Conservation (phyloP, 2,888 invertebrate genomes). For the Parelbella ahira region DNA sequence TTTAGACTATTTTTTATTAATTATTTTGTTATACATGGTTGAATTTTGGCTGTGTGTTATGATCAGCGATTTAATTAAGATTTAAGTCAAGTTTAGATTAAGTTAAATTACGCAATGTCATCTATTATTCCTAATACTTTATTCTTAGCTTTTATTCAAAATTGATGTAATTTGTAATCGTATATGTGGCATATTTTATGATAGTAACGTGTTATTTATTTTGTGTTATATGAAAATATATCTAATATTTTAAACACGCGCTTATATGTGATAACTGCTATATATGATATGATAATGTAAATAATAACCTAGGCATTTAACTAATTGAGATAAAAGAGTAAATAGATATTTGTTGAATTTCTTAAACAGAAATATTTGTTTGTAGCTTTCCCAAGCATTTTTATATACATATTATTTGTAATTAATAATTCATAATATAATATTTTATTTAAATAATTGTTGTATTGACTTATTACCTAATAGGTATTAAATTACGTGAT, state of each 20-base stretch:
- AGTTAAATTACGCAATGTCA: not conserved
- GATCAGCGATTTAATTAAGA: conserved; percentile 6
- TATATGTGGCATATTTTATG: no score
- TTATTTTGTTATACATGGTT: conserved; percentile 38
- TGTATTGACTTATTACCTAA: no score
- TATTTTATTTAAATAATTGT: no score
- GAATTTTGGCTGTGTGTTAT: conserved; percentile 52
- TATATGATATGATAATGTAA: conserved; percentile 25
- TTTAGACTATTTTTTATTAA: conserved; percentile 32
- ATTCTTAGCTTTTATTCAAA: not conserved
- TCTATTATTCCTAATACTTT: no score
- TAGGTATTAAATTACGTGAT: no score
- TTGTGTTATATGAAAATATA: no score
- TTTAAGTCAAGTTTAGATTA: conserved; percentile 8
- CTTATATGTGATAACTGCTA: conserved; percentile 41
- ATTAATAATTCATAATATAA: no score
- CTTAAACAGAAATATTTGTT: no score
- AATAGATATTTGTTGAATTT: conserved; percentile 14
- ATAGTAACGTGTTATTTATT: no score
- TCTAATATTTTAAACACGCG: conserved; percentile 28
- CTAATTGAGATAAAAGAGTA: conserved; percentile 24
- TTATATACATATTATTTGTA: no score
- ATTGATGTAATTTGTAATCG: no score
- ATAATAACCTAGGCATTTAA: conserved; percentile 22
- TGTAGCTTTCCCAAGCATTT: no score